A percentile compares a stretch with the other conserved stretches of the same genome.
Conservation (phyloP, 2,113 vertebrate species). For the Marmota monax region DNA sequence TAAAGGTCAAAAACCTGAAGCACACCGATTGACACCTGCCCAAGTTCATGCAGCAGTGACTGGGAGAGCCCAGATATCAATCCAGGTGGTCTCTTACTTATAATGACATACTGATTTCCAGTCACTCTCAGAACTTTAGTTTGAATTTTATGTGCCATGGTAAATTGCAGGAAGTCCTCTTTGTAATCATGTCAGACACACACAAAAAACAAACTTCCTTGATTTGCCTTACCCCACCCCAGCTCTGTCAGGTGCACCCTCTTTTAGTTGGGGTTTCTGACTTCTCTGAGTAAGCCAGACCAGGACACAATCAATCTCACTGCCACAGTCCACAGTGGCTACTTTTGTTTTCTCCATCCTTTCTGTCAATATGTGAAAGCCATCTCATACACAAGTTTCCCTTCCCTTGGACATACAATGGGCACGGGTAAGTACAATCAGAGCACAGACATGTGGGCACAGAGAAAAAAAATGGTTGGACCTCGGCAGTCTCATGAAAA, state of each 20-base stretch:
- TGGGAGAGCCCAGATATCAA: background rate
- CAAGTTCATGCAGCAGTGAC: background rate
- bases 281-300: background rate
- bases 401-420: background rate
- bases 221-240: background rate
- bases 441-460: background rate
- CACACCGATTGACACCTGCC: background rate
- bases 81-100: background rate
- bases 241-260: too few relatives aligned
- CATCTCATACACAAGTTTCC: background rate
- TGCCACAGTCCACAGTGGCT: background rate
- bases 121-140: background rate
- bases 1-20: constrained; percentile 8
- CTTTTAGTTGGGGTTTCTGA: background rate
- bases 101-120: background rate
- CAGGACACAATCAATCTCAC: background rate
- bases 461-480: constrained; percentile 66
- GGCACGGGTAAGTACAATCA: background rate
- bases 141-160: background rate
- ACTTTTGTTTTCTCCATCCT: background rate
- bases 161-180: constrained; percentile 30
- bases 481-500: constrained; percentile 72
- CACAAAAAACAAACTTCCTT: background rate
- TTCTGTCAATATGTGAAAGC: background rate
- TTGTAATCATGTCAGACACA: background rate